phyloP scores from a whole-genome alignment of 2,113 vertebrate species.

The Vulpes vulpes region DNA sequence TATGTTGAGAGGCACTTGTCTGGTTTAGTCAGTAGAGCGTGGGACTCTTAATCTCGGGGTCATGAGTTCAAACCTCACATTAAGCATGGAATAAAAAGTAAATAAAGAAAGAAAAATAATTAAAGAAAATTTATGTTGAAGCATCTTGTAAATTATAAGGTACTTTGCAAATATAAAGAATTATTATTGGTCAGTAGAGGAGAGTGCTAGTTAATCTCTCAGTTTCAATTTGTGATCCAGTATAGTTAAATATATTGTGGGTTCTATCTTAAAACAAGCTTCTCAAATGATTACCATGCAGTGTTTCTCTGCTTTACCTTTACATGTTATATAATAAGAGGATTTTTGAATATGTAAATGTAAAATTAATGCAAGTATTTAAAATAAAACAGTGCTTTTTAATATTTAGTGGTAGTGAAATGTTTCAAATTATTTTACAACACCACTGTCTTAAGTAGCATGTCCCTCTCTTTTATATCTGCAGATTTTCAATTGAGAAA shows the following conservation, averaged over 20 bases:
- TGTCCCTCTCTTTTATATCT: slow-evolving; percentile 63
- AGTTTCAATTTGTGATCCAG: not conserved
- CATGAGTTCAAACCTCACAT: not conserved
- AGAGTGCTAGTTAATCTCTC: not conserved
- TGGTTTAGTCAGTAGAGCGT: not conserved
- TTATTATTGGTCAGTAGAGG: not conserved
- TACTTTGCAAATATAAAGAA: not conserved
- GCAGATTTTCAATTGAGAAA: slow-evolving; percentile 99
- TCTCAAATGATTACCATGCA: not conserved
- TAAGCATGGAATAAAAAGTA: not conserved
- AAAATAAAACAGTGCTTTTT: not conserved
- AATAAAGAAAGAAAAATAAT: not conserved
- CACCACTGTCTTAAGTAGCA: not conserved
- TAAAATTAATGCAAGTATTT: not conserved
- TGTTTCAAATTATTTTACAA: not conserved
- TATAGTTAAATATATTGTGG: not conserved
- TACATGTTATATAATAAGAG: not conserved
- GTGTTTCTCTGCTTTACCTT: not conserved
- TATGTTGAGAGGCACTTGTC: not conserved
- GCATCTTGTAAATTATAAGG: not conserved
- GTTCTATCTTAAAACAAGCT: not conserved
- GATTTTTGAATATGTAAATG: not conserved
- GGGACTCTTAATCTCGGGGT: not conserved
- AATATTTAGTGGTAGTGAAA: not conserved
- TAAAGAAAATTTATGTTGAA: not conserved